Evolutionary conservation across 2,113 vertebrate species (phyloP), one percentile per base, ranked within the genome.

Genomic region (Pseudonaja textilis): DNA sequence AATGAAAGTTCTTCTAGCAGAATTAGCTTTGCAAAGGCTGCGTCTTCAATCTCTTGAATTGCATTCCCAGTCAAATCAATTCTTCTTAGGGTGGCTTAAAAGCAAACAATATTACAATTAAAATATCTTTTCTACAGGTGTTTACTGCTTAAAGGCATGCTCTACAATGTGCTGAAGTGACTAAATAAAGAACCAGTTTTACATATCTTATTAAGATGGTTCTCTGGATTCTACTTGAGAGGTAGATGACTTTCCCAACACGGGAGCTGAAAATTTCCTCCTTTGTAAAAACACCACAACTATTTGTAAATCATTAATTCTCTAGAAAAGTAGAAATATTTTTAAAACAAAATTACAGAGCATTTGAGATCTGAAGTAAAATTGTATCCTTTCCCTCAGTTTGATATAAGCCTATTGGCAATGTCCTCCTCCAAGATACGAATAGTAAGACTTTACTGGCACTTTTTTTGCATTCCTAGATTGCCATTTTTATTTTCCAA

Each of bases 41-140:
- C 98, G 0, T 99, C 99, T 97, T 99, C 99, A 95, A 99, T 99
- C 95, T 99, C 99, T 91, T 99, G 98, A 96, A 99, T 99, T 64
- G 97, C 64, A 94, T 99, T 99, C 95, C 99, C 99, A 22, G 98
- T 98, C 92, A 99, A 98, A 97, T 99, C 99, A 47, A 99, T 99
- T 97, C 99, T 98, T 97, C 97, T 99, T 96, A 99, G 96, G 92
- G 98, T 99, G 94, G 99, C 99, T 99, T 98, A 91, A 93, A 89
- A 55, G 88, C 50, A 92, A 95, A 96, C 89, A 89, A 96, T 29
- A 0, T 88, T 96, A 95, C 34, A 85, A 29, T 0, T 92, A 11
- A 91, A 25, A 12, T 23, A 10, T 50, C 2, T 55, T 50, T 56
- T 87, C 47, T 20, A 20, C 16, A 87, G 10, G 10, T 18, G 47